These are phyloP conservation scores for Sipunculus nudus DNA, from an alignment of 2,888 invertebrate species.

Conservation along the genomic window DNA sequence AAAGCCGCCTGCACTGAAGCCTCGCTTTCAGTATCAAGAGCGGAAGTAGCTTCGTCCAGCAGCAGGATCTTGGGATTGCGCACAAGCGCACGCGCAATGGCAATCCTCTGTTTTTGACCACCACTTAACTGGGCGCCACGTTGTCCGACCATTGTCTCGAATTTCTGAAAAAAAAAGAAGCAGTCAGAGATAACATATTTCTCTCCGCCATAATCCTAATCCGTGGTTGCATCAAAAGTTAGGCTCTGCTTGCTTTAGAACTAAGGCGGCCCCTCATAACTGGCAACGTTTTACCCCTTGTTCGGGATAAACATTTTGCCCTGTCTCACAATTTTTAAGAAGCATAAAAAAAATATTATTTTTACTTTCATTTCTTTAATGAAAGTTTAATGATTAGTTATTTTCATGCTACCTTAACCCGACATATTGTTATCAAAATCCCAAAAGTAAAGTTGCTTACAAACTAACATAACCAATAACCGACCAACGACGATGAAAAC, in stretches of 20 bases:
- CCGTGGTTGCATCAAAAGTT: too few species aligned
- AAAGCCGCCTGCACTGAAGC: conserved; percentile 77
- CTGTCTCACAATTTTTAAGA: conserved; percentile 72
- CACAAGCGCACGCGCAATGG: conserved; percentile 68
- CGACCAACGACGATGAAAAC: too few species aligned
- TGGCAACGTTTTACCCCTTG: conserved; percentile 63
- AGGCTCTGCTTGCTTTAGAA: too few species aligned
- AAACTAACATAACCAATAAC: too few species aligned
- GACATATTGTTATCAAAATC: too few species aligned
- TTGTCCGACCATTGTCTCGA: conserved; percentile 66
- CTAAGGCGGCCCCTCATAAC: conserved; percentile 62
- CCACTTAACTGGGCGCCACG: conserved; percentile 66
- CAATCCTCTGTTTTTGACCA: conserved; percentile 66
- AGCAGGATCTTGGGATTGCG: conserved; percentile 77
- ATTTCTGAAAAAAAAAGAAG: conserved; percentile 58
- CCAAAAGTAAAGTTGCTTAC: too few species aligned
- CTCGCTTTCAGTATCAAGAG: conserved; percentile 63
- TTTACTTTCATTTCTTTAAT: too few species aligned
- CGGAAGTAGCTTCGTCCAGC: conserved; percentile 63
- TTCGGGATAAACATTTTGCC: conserved; percentile 74
- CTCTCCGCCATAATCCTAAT: too few species aligned
- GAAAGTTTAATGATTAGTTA: too few species aligned
- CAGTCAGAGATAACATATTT: neutral
- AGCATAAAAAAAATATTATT: too few species aligned
- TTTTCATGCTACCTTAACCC: too few species aligned